A percentile compares a stretch with the other conserved stretches of the same genome.
phyloP scores from a whole-genome alignment of 2,888 invertebrate genomes.

The Nymphalis polychloros region DNA sequence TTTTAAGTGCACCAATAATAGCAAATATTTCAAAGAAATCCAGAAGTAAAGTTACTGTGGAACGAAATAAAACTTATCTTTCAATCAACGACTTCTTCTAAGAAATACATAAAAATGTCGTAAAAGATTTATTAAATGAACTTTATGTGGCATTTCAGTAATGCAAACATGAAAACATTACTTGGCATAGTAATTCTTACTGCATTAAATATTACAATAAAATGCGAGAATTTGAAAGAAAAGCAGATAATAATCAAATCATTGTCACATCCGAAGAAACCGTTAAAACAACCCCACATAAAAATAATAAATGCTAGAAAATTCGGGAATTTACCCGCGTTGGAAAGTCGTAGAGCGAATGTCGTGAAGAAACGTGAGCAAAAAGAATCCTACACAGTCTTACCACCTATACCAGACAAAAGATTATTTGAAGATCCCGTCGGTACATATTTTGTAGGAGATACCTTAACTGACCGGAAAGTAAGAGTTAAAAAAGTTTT shows the following conservation, averaged over 20 bases:
- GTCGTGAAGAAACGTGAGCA: slow-evolving; percentile 23
- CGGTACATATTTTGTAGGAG: slow-evolving; percentile 53
- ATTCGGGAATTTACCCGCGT: slow-evolving; percentile 41
- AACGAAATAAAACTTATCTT: slow-evolving; percentile 47
- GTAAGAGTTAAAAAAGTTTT: slow-evolving; percentile 54
- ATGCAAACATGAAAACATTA: slow-evolving; percentile 37
- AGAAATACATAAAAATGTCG: slow-evolving; percentile 43
- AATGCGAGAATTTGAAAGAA: slow-evolving; percentile 32
- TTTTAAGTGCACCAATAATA: background rate
- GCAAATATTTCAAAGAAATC: background rate
- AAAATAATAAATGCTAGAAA: slow-evolving; percentile 53
- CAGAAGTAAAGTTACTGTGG: slow-evolving; percentile 14
- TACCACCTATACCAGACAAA: slow-evolving; percentile 43
- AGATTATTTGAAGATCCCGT: slow-evolving; percentile 45
- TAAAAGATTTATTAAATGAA: slow-evolving; percentile 39
- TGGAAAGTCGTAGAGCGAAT: slow-evolving; percentile 23
- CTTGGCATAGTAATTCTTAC: slow-evolving; percentile 28
- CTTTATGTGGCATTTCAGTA: slow-evolving; percentile 17
- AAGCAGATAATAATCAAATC: slow-evolving; percentile 33
- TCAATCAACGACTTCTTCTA: slow-evolving; percentile 33
- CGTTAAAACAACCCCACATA: slow-evolving; percentile 45
- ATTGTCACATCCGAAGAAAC: slow-evolving; percentile 47
- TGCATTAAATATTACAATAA: slow-evolving; percentile 28
- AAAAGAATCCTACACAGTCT: slow-evolving; percentile 52
- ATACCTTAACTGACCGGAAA: slow-evolving; percentile 43